Evolutionary conservation across 2,888 invertebrate genomes (phyloP).

Genomic region (Miltochrista miniata): DNA sequence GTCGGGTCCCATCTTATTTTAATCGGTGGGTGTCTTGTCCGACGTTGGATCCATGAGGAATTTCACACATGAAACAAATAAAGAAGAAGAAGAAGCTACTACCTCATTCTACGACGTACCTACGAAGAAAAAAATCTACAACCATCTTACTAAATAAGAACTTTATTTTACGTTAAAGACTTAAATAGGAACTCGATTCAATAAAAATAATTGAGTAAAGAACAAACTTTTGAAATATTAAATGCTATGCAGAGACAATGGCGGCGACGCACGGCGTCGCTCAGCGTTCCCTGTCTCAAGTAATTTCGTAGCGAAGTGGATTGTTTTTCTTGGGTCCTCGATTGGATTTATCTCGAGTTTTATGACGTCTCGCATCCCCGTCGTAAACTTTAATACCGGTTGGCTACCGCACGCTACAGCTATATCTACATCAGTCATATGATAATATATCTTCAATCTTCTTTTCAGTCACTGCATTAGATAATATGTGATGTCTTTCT

Average conservation of each 20-base stretch:
- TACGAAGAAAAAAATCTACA: no score
- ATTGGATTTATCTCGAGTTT: slow-evolving; percentile 80
- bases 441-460: slow-evolving; percentile 27
- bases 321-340: slow-evolving; percentile 77
- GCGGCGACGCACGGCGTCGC: slow-evolving; percentile 10
- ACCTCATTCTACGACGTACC: no score
- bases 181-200: no score
- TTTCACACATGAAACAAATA: no score
- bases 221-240: slow-evolving; percentile 41
- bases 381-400: slow-evolving; percentile 79
- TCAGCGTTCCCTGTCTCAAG: slow-evolving; percentile 45
- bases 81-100: no score
- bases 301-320: slow-evolving; percentile 70
- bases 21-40: no score
- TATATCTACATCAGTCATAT: slow-evolving; percentile 36
- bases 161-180: no score
- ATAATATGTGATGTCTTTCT: neutral
- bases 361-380: slow-evolving; percentile 76
- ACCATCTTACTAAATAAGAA: no score
- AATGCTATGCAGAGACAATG: slow-evolving; percentile 44
- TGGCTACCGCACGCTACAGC: slow-evolving; percentile 64
- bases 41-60: no score
- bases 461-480: neutral
- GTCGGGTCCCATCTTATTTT: no score
- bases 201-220: slow-evolving; percentile 7